Evolutionary conservation across 2,797 vertebrate species (phyloP), one percentile per base, ranked within the genome.

Genomic region (Nyctalus aviator): DNA sequence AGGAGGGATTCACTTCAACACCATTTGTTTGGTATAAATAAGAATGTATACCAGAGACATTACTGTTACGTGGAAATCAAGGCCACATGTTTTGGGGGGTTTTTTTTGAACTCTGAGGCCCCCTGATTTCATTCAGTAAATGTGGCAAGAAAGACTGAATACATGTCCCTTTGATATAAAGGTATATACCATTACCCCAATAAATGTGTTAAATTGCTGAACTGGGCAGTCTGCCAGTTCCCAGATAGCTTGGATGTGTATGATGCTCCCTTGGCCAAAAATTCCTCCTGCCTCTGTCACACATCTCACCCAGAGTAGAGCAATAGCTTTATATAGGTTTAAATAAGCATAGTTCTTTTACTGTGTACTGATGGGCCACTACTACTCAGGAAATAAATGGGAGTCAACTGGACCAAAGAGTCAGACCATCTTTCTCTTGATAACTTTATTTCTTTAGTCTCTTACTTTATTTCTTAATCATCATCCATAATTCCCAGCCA

Each of bases 211-310:
- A 89, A 82, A 93, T 72, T 64, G n/a, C 82, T 41, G 18, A 68
- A 76, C 95, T 91, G 91, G 93, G 94, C 94, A 32, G 41, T 32
- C 44, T 92, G 91, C 91, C 93, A 91, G 37, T 62, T 92, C 35
- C 72, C 69, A 48, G 64, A 95, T 25, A 94, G 88, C 53, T 46
- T 88, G 83, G 71, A 86, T 2, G 18, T 83, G 35, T 68, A 72
- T 13, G 23, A 62, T 48, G 14, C 50, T 90, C 59, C 55, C 20
- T 9, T 12, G 41, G 48, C 82, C 66, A 93, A 96, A 96, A 11
- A 94, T 96, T 83, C 84, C 55, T 71, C 48, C 77, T 88, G 73
- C 44, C 35, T 84, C 50, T 87, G 50, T 85, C 84, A 73, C 2
- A 72, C 55, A 21, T 41, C 10, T 35, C 91, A 84, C 50, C 79